Percentiles rank a stretch among this genome's conserved stretches.
Evolutionary conservation across 2,797 vertebrate genomes (phyloP).

Genomic region (Hippocampus kuda): DNA sequence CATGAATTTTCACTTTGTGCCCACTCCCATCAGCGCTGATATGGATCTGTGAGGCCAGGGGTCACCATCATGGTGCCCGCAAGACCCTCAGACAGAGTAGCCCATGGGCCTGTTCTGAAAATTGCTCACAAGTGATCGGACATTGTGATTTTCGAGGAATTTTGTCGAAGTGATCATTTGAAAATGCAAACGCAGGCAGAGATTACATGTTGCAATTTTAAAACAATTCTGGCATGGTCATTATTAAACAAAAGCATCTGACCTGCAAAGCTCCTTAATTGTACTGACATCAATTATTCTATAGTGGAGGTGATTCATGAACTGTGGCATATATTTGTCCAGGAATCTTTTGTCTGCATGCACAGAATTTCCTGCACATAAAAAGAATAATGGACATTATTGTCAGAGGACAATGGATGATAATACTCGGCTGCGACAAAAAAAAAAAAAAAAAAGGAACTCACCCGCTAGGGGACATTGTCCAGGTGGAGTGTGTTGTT

Average conservation of each 20-base stretch:
- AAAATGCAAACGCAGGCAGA: too few species aligned
- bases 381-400: neutral
- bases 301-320: constrained; percentile 96
- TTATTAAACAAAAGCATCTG: constrained; percentile 2
- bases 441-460: neutral
- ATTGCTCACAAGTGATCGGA: too few species aligned
- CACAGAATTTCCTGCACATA: constrained; percentile 86
- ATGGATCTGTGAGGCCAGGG: too few species aligned
- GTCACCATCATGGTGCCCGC: too few species aligned
- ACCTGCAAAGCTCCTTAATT: constrained; percentile 94
- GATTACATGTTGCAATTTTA: too few species aligned
- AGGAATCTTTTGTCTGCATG: constrained; percentile 96
- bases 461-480: constrained; percentile 92
- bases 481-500: constrained; percentile 86
- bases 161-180: too few species aligned
- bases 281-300: constrained; percentile 97
- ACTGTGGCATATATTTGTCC: constrained; percentile 96
- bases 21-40: too few species aligned
- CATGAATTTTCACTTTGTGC: too few species aligned
- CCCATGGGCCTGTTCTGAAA: too few species aligned
- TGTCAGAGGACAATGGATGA: neutral
- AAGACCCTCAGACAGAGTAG: too few species aligned
- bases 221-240: neutral
- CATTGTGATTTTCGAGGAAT: too few species aligned
- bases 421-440: neutral